Evolutionary conservation across 2,113 vertebrate species (phyloP), one percentile per base, ranked within the genome.

Genomic region (Etia nguti): DNA sequence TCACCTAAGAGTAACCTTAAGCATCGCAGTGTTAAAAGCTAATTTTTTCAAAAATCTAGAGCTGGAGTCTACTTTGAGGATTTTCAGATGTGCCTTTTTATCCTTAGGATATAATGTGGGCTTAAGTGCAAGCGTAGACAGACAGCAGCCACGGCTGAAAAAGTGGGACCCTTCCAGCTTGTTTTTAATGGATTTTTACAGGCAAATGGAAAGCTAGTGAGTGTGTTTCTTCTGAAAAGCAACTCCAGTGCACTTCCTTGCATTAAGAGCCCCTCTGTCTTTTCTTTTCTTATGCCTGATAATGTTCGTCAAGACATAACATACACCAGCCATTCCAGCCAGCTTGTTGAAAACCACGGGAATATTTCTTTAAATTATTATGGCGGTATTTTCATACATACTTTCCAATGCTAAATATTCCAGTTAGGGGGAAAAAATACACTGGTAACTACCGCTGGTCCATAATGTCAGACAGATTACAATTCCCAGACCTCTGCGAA

Each of bases 161-260:
- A 86, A 92, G 46, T 84, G 38, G 70, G 85, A 85, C 81, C 88
- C 94, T 93, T 92, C 88, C 81, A 90, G 93, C 83, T 59, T 88
- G 85, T 87, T 93, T 92, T 94, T 96, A 96, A 96, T 95, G 95
- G 91, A 73, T 92, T 93, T 91, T 92, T 90, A 90, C 89, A 93
- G 87, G 84, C 89, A 20, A 87, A 89, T 62, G 10, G 84, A 92
- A 93, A 89, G 73, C 86, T 55, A 82, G 91, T 90, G 86, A 90
- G 85, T 84, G 73, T 89, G 82, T 88, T 89, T 87, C 85, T 46
- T 91, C 87, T 85, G 92, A 94, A 93, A 89, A 90, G 88, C 90
- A 87, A 89, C 91, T 85, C 87, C 68, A 81, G 88, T 92, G 90
- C 88, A 73, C 81, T 86, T 54, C 93, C 90, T 94, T 88, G 91